A percentile compares a stretch with the other conserved stretches of the same genome.
Evolutionary conservation across 2,113 vertebrate species (phyloP).

Genomic region (Galemys pyrenaicus): DNA sequence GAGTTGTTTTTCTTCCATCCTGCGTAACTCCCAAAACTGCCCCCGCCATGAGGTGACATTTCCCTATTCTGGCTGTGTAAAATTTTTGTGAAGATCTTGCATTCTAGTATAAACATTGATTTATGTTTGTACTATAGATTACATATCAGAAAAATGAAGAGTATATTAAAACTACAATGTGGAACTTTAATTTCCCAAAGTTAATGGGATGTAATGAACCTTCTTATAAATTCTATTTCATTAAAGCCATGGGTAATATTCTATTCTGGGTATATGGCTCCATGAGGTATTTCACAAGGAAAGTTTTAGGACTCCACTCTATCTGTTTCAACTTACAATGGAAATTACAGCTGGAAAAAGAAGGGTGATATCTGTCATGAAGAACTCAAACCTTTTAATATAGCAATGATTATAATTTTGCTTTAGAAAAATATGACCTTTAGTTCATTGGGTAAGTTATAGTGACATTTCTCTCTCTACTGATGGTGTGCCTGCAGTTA

Average conservation of each 20-base stretch:
- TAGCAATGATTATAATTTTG: neutral
- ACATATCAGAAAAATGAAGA: neutral
- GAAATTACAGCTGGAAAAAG: neutral
- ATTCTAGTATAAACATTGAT: neutral
- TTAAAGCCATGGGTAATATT: neutral
- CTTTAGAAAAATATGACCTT: neutral
- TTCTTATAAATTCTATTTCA: neutral
- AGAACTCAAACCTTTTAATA: neutral
- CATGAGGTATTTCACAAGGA: neutral
- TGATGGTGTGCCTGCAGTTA: neutral
- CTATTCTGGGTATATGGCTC: neutral
- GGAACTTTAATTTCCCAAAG: neutral
- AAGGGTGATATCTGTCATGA: fast-evolving
- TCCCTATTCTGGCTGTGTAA: neutral
- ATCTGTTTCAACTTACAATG: neutral
- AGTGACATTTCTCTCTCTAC: neutral
- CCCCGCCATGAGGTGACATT: no score
- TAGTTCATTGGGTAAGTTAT: neutral
- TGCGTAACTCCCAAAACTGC: no score
- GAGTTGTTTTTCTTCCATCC: no score
- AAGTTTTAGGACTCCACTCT: neutral
- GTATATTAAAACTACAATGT: neutral
- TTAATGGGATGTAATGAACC: neutral
- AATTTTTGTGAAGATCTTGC: neutral
- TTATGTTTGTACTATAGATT: neutral